These are phyloP conservation scores for Indri indri DNA, from an alignment of 2,113 vertebrate genomes.

Conservation along the genomic window DNA sequence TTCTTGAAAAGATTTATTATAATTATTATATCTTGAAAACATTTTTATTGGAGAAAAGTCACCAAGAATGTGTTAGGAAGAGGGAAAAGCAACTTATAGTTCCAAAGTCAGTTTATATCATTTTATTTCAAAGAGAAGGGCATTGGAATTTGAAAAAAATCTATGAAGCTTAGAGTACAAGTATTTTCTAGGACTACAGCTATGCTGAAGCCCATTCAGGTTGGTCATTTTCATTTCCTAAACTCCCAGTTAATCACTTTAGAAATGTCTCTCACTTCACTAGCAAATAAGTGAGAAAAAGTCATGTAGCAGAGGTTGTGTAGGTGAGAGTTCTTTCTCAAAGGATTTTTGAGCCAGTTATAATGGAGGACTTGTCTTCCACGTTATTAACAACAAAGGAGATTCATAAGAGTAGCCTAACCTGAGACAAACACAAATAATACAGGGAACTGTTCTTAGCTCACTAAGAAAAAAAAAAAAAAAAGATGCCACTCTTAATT, in stretches of 20 bases:
- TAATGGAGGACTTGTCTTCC: background rate
- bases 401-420: background rate
- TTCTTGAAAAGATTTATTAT: background rate
- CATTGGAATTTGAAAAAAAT: background rate
- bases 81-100: background rate
- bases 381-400: background rate
- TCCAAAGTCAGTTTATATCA: background rate
- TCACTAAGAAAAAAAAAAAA: background rate
- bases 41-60: background rate
- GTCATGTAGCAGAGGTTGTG: background rate
- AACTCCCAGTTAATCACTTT: background rate
- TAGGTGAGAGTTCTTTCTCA: background rate
- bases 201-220: background rate
- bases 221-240: background rate
- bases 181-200: background rate
- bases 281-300: background rate
- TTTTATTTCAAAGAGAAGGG: slow-evolving; percentile 18
- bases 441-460: background rate
- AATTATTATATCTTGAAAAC: background rate
- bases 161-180: background rate
- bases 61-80: background rate
- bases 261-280: background rate
- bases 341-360: background rate
- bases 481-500: background rate
- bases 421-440: background rate